Evolutionary conservation across 2,797 vertebrate genomes (phyloP).

Genomic region (Mus caroli): DNA sequence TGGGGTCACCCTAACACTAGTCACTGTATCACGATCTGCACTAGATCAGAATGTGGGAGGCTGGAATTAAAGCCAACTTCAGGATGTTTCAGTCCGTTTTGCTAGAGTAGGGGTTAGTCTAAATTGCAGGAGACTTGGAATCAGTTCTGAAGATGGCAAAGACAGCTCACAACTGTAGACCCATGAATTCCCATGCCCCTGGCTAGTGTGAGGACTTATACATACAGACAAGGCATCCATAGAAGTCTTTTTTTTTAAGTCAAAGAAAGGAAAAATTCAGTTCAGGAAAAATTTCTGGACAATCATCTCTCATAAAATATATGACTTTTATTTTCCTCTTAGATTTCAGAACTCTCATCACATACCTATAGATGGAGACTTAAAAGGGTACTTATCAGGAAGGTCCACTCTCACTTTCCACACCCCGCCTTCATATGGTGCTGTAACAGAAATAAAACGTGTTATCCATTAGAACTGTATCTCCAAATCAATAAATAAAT

Average conservation of each 20-base stretch:
- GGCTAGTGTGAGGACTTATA: neutral
- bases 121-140: neutral
- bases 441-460: slow-evolving; percentile 86
- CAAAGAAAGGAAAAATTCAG: neutral
- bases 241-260: neutral
- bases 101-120: neutral
- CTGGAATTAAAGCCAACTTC: slow-evolving; percentile 16
- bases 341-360: slow-evolving; percentile 42
- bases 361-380: slow-evolving; percentile 99
- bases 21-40: neutral
- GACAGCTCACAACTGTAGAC: neutral
- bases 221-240: neutral
- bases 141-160: slow-evolving; percentile 51
- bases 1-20: neutral
- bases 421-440: slow-evolving; percentile 97
- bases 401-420: slow-evolving; percentile 99
- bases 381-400: slow-evolving; percentile 99
- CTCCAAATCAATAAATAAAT: slow-evolving; percentile 63
- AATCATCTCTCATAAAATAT: slow-evolving; percentile 40
- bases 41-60: neutral
- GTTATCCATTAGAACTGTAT: slow-evolving; percentile 20
- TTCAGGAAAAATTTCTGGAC: slow-evolving; percentile 56
- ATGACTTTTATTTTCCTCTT: slow-evolving; percentile 17
- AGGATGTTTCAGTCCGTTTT: neutral
- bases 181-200: neutral